Conservation (phyloP, 2,888 invertebrate genomes). For the Mythimna loreyi region DNA sequence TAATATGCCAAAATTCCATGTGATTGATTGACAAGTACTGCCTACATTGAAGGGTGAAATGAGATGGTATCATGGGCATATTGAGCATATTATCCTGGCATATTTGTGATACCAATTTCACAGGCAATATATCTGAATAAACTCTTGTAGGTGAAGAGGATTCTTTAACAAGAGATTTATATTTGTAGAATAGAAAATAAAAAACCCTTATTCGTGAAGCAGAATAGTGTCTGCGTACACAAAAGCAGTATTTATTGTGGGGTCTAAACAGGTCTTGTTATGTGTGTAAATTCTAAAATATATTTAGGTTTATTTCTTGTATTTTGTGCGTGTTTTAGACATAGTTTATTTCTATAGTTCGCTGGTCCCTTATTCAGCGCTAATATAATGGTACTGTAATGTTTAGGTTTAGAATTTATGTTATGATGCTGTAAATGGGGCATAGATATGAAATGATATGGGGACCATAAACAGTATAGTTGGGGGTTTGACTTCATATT, state of each 20-base stretch:
- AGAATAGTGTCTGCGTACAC: constrained; percentile 41
- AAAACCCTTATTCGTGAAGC: constrained; percentile 22
- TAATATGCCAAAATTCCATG: constrained; percentile 49
- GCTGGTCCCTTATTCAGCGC: constrained; percentile 17
- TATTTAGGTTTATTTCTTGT: constrained; percentile 25
- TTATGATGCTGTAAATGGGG: no score
- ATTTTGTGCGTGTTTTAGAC: constrained; percentile 14
- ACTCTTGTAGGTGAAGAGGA: constrained; percentile 61
- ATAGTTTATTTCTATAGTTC: constrained; percentile 1
- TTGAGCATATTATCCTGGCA: constrained; percentile 43
- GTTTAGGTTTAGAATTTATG: no score
- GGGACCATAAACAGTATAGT: no score
- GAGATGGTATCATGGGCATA: constrained; percentile 61
- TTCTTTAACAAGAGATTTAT: constrained; percentile 55
- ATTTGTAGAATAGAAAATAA: constrained; percentile 44
- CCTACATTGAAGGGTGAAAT: constrained; percentile 61
- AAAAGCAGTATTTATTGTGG: constrained; percentile 59
- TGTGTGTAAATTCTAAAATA: constrained; percentile 31
- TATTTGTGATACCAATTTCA: constrained; percentile 74
- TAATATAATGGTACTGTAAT: background rate
- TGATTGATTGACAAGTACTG: constrained; percentile 64
- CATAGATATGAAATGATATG: no score
- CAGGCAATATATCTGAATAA: constrained; percentile 81
- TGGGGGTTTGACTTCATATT: no score
- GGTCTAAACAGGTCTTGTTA: constrained; percentile 29